phyloP scores from a whole-genome alignment of 1,140 invertebrate genomes.

The Papilio aristodemus region DNA sequence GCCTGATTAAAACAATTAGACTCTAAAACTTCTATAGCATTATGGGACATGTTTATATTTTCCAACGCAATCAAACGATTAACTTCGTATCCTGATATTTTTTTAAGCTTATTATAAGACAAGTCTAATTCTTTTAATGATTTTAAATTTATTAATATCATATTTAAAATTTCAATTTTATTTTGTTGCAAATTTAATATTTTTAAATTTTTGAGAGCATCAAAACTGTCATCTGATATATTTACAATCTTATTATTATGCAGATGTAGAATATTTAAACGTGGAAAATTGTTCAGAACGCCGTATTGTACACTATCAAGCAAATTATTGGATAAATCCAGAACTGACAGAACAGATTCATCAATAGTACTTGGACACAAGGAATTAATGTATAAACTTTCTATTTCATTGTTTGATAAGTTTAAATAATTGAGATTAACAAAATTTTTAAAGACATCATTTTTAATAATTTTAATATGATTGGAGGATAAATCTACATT shows the following conservation, averaged over 20 bases:
- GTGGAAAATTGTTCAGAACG: slow-evolving; percentile 30
- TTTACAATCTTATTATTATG: slow-evolving; percentile 49
- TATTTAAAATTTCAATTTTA: slow-evolving; percentile 46
- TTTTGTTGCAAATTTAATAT: slow-evolving; percentile 56
- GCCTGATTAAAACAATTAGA: slow-evolving; percentile 59
- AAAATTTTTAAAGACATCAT: slow-evolving; percentile 49
- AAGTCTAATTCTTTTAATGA: slow-evolving; percentile 52
- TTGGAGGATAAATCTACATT: slow-evolving; percentile 54
- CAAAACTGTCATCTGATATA: slow-evolving; percentile 50
- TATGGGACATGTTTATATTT: slow-evolving; percentile 56
- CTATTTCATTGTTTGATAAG: slow-evolving; percentile 55
- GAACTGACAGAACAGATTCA: slow-evolving; percentile 37
- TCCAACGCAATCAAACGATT: slow-evolving; percentile 51
- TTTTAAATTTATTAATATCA: slow-evolving; percentile 55
- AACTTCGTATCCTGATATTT: slow-evolving; percentile 52
- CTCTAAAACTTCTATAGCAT: slow-evolving; percentile 54
- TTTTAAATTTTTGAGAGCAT: slow-evolving; percentile 44
- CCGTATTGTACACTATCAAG: slow-evolving; percentile 37
- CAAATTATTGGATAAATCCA: slow-evolving; percentile 48
- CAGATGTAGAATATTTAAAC: slow-evolving; percentile 48
- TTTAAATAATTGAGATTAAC: slow-evolving; percentile 46
- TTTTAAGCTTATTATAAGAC: slow-evolving; percentile 51
- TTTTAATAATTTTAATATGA: slow-evolving; percentile 47
- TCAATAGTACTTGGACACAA: slow-evolving; percentile 40
- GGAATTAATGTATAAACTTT: slow-evolving; percentile 41